A percentile compares a stretch with the other conserved stretches of the same genome.
Evolutionary conservation across 2,113 vertebrate genomes (phyloP).

Genomic region (Strix uralensis): DNA sequence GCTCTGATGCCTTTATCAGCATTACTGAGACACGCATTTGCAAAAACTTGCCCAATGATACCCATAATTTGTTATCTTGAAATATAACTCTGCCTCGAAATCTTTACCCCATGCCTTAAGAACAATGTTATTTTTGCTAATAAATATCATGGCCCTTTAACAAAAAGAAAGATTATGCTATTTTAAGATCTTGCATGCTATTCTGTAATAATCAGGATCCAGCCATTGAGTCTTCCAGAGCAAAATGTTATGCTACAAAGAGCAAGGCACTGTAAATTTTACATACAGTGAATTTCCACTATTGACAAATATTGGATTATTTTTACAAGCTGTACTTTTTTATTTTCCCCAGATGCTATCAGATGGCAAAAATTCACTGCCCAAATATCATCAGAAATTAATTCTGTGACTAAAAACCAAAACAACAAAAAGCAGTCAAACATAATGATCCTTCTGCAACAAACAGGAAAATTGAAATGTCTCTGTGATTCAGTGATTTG

Average conservation of each 20-base stretch:
- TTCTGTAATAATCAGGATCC: neutral
- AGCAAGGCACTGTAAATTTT: neutral
- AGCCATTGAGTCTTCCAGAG: neutral
- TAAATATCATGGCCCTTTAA: neutral
- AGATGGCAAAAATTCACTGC: conserved; percentile 1
- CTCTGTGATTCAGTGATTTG: neutral
- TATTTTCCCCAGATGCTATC: neutral
- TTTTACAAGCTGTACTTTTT: neutral
- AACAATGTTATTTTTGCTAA: neutral
- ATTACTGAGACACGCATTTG: neutral
- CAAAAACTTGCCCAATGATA: neutral
- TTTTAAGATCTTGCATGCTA: neutral
- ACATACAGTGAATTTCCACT: neutral
- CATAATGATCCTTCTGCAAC: neutral
- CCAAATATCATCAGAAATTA: conserved; percentile 1
- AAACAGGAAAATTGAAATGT: neutral
- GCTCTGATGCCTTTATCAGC: neutral
- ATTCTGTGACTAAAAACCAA: neutral
- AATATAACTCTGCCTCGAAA: neutral
- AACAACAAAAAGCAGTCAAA: neutral
- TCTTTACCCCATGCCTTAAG: neutral
- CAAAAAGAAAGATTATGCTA: neutral
- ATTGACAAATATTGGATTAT: neutral
- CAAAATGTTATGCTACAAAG: neutral
- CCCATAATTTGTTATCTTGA: neutral